Percentiles rank a stretch among this genome's conserved stretches.
phyloP scores from a whole-genome alignment of 1,140 invertebrate genomes.

The Bombyx mori region DNA sequence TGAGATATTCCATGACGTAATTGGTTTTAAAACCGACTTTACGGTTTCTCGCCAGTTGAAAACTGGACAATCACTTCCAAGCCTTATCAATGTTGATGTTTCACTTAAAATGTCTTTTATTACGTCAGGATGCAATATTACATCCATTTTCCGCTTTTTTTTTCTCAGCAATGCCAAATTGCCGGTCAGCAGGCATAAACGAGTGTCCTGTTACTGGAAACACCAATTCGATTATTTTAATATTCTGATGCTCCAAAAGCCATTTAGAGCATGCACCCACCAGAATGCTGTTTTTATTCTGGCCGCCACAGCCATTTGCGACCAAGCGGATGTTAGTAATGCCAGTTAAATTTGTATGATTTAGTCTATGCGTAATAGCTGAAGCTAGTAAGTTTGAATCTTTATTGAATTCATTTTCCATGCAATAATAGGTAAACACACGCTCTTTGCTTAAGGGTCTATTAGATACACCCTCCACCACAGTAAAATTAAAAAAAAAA shows the following conservation, averaged over 20 bases:
- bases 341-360: slow-evolving; percentile 27
- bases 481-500: slow-evolving; percentile 1
- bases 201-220: slow-evolving; percentile 26
- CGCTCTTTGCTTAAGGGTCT: neutral
- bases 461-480: neutral
- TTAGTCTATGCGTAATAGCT: slow-evolving; percentile 14
- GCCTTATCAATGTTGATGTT: slow-evolving; percentile 8
- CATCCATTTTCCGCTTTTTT: slow-evolving; percentile 12
- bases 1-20: slow-evolving; percentile 8
- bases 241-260: slow-evolving; percentile 9
- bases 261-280: slow-evolving; percentile 20
- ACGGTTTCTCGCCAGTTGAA: slow-evolving; percentile 9
- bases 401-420: slow-evolving; percentile 6
- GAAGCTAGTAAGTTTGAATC: slow-evolving; percentile 12
- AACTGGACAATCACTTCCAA: slow-evolving; percentile 6
- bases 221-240: slow-evolving; percentile 18
- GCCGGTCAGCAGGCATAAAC: slow-evolving; percentile 22
- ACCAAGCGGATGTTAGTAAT: slow-evolving; percentile 3
- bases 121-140: slow-evolving; percentile 20
- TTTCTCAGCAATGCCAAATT: slow-evolving; percentile 16
- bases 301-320: neutral
- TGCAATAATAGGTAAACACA: neutral
- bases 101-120: slow-evolving; percentile 10
- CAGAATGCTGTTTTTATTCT: slow-evolving; percentile 26
- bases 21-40: slow-evolving; percentile 11